Base-by-base conservation (phyloP, 23 tunicate species). In the Trididemnum clinides region DNA sequence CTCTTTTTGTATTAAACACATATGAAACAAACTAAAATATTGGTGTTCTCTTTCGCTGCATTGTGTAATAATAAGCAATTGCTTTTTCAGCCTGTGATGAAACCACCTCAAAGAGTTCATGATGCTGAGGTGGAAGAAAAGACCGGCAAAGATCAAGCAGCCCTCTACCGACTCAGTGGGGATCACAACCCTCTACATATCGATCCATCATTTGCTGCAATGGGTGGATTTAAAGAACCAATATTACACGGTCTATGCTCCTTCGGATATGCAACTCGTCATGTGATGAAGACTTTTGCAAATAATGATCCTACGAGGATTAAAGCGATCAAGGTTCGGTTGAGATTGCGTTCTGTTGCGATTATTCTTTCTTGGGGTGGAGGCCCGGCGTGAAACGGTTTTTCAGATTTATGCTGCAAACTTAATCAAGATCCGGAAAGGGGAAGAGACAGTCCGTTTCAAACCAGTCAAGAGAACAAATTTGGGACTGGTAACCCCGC, bases 221-320 rank as follows among this genome's bases (percentile, higher is more conserved):
- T 96, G 99, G 99, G 97, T 28, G 99, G 99, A 20, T 96, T 96
- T 85, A 81, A 84, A 54, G 49, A 50, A 23, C 99, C 99, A 28
- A 96, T 96, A 57, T 84, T 96, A 34, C 99, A 96, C 57, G 99
- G 99, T 3, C 64, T 96, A 57, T 96, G 99, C 72, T 84, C 99
- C 0, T 96, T 86, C 77, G 99, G 99, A n/a, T 88, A 33, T 64
- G 85, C 99, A 57, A 77, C 87, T 10, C 81, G 97, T 12, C 99
- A 96, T 62, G 92, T 96, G 0, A 89, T 91, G 92, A 80, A 82
- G 78, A 74, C 90, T 29, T 96, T 36, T 50, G 90, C 85, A 27
- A 80, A 77, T 7, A 96, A 91, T 37, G 97, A 93, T 65, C 93
- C 98, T 2, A 28, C 74, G 20, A 86, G 64, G 34, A 84, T 93